Evolutionary conservation across 64 coral and sea anemone species (phyloP), one percentile per base, ranked within the genome.

Genomic region (Montipora cactus): DNA sequence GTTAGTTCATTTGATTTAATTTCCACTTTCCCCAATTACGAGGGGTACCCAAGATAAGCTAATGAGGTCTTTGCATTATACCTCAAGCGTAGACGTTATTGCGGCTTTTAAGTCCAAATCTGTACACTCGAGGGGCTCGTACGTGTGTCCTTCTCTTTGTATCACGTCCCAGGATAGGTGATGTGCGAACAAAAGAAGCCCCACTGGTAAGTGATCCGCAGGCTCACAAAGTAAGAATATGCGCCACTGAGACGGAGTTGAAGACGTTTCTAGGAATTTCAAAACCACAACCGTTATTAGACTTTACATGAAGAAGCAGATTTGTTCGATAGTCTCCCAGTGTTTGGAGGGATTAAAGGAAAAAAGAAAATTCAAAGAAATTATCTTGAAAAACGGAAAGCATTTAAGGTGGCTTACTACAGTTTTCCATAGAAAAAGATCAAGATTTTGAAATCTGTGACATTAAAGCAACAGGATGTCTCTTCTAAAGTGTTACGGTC

Each of bases 141-240:
- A 93, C 47, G 52, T 46, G 19, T 18, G 77, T 4, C 68, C 76
- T 37, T 95, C 89, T 80, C 83, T 70, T 3, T 96, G 91, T 18
- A 98, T 88, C 46, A 94, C 91, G 88, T 98, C 97, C 97, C 97
- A 98, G 49, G 97, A 87, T 51, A 98, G 77, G 28, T 93, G 94
- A 74, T 98, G 97, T 2, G 97, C 83, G 61, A 98, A 95, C 18
- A 95, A 83, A 37, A 98, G 94, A 55, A 98, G 88, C n/a, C 86
- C 76, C 48, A 89, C 94, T 10, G 97, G 97, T 9, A 98, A 76
- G 14, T 87, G 82, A 76, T 81, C 81, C 64, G 94, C 90, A n/a
- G 94, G 94, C 59, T 98, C 94, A 79, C 81, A 89, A 77, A 93
- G 73, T 25, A 98, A 68, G 78, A 98, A 98, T 18, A 98, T 78